These are phyloP conservation scores for Leptinotarsa peninsularis DNA, from an alignment of 2,888 invertebrate genomes.

Conservation along the genomic window DNA sequence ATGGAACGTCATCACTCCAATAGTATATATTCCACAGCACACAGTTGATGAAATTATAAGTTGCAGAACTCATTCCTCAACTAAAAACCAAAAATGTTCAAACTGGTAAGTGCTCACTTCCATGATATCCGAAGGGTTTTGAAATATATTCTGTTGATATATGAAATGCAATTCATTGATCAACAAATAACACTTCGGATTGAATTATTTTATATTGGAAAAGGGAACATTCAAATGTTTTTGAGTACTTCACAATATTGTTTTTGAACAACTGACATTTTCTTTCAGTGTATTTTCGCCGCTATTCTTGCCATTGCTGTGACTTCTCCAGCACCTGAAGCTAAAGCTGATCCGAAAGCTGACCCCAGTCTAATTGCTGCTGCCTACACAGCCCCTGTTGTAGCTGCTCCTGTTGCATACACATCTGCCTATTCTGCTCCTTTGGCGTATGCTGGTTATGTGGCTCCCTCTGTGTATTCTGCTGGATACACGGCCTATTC, in stretches of 20 bases:
- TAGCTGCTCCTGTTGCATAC: conserved; percentile 37
- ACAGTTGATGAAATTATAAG: too few species aligned
- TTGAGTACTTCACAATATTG: neutral
- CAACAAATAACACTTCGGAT: too few species aligned
- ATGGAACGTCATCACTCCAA: too few species aligned
- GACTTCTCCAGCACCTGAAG: conserved; percentile 35
- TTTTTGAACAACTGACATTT: neutral
- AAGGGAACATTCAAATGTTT: too few species aligned
- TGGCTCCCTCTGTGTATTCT: conserved; percentile 38
- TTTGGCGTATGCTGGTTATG: conserved; percentile 32
- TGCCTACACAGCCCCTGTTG: conserved; percentile 39
- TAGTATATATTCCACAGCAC: too few species aligned
- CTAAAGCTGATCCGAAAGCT: conserved; percentile 39
- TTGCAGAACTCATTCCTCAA: too few species aligned
- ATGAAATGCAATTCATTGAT: too few species aligned
- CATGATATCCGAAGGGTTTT: too few species aligned
- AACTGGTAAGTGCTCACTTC: too few species aligned
- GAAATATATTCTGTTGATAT: too few species aligned
- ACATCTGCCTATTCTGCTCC: conserved; percentile 38
- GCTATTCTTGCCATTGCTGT: conserved; percentile 45
- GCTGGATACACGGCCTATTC: conserved; percentile 23
- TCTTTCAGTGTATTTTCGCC: conserved; percentile 40
- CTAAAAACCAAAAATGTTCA: too few species aligned
- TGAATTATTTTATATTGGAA: too few species aligned
- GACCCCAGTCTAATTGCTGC: conserved; percentile 38